These are phyloP conservation scores for Drosophila crucigera DNA, from an alignment of 2,888 invertebrate species.

Conservation along the genomic window DNA sequence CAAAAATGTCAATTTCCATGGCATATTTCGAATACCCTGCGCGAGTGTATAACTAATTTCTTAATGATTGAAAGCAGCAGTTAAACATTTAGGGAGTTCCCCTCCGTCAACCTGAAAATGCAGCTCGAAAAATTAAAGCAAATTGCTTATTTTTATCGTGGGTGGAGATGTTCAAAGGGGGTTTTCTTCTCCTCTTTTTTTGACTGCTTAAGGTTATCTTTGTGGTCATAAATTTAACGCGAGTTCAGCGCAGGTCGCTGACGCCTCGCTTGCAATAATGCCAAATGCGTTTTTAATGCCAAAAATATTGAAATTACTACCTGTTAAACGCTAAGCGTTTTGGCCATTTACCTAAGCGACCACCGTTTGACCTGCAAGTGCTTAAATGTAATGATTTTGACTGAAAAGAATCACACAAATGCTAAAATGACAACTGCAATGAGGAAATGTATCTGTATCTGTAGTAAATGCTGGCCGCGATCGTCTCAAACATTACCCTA, in stretches of 20 bases:
- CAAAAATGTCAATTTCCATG: neutral
- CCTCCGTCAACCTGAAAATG: constrained; percentile 20
- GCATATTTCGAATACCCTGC: neutral
- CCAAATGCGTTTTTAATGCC: constrained; percentile 60
- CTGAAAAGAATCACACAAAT: constrained; percentile 17
- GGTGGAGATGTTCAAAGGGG: neutral
- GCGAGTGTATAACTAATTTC: constrained; percentile 11
- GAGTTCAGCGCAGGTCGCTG: constrained; percentile 10
- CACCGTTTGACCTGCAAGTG: constrained; percentile 22
- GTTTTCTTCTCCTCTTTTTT: neutral
- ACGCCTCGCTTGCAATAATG: neutral
- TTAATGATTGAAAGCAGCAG: constrained; percentile 50
- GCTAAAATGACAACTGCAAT: neutral
- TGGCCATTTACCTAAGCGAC: constrained; percentile 19
- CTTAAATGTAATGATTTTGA: constrained; percentile 34
- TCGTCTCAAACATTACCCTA: constrained; percentile 65
- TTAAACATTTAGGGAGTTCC: constrained; percentile 24
- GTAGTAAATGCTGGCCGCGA: constrained; percentile 19
- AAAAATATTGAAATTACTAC: constrained; percentile 37
- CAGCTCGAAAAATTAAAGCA: constrained; percentile 28
- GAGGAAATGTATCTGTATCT: neutral
- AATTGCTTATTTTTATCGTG: neutral
- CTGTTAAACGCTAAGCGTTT: constrained; percentile 43
- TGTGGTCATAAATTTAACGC: constrained; percentile 26
- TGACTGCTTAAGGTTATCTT: constrained; percentile 39